phyloP scores from a whole-genome alignment of 2,113 vertebrate species.

The Neoarius graeffei region DNA sequence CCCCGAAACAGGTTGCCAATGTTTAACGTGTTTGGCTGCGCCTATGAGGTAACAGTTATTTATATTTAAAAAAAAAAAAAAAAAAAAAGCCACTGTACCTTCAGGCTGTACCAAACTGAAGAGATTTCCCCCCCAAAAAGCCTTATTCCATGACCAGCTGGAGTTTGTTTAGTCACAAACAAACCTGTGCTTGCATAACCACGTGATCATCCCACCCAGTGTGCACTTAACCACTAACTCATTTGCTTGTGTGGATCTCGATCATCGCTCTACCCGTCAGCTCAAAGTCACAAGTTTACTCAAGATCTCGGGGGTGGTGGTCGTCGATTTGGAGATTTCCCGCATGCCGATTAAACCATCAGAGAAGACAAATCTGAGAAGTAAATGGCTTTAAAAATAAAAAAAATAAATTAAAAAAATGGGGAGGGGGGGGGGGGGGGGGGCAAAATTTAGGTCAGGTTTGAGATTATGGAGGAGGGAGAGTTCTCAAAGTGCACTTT shows the following conservation, averaged over 20 bases:
- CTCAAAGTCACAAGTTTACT: neutral
- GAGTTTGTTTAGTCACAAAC: neutral
- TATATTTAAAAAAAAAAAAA: too few species aligned
- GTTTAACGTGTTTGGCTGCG: conserved; percentile 18
- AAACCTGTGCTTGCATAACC: conserved; percentile 46
- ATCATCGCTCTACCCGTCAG: neutral
- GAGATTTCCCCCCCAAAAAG: conserved; percentile 55
- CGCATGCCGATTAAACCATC: neutral
- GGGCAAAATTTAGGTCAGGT: too few species aligned
- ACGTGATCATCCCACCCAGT: neutral
- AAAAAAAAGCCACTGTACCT: conserved; percentile 1
- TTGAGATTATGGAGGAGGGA: too few species aligned
- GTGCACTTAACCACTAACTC: conserved; percentile 6
- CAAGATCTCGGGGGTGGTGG: neutral
- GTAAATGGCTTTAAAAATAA: neutral
- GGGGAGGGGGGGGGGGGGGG: too few species aligned
- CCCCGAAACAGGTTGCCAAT: conserved; percentile 27
- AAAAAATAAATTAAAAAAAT: too few species aligned
- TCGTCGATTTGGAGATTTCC: neutral
- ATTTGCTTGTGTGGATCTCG: neutral
- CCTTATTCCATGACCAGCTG: conserved; percentile 43
- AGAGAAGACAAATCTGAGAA: neutral
- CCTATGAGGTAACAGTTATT: conserved; percentile 15
- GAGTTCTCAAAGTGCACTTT: neutral
- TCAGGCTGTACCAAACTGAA: conserved; percentile 12